Base-by-base conservation (phyloP, 2,113 vertebrate genomes). In the Corythornis vintsioides region DNA sequence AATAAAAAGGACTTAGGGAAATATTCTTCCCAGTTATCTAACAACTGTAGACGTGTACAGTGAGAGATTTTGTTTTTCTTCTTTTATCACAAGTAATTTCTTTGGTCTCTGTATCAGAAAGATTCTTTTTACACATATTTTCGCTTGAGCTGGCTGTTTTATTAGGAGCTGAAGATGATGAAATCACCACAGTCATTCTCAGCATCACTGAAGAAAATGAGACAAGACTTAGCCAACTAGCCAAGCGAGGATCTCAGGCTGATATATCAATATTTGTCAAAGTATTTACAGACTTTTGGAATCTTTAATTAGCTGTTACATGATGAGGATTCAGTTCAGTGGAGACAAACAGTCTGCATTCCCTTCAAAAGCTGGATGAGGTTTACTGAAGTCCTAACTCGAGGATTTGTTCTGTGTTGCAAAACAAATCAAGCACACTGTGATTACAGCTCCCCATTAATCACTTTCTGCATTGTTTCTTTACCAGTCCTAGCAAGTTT, bases 121-220 rank as follows among this genome's bases (percentile, higher is more conserved):
- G 88, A 90, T 96, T 59, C 67, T 92, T 91, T 86, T 92, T 89
- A 90, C 65, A 70, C 66, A 89, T 95, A 79, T 92, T 83, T 77
- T 89, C 11, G 1, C 56, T 65, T 90, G 48, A 47, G 14, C 26
- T 83, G 76, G 71, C 86, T 96, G 66, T 92, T 96, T 76, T 94
- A 85, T 96, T 96, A 94, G 77, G 88, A 96, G 35, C 57, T 96
- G 94, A 93, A 76, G 78, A 66, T 61, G 40, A 92, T 73, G 82
- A 92, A 88, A 88, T 85, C 89, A 85, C 89, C 47, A 29, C 22
- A 80, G 64, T 87, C 11, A 38, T 85, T 95, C 82, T 86, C 35
- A 73, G 50, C 47, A 31, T 60, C 56, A 29, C 47, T 70, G 64
- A 86, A 83, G 43, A 76, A 91, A 92, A 95, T 63, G 67, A 88